Evolutionary conservation across 2,113 vertebrate genomes (phyloP).

Genomic region (Syngnathus floridae): DNA sequence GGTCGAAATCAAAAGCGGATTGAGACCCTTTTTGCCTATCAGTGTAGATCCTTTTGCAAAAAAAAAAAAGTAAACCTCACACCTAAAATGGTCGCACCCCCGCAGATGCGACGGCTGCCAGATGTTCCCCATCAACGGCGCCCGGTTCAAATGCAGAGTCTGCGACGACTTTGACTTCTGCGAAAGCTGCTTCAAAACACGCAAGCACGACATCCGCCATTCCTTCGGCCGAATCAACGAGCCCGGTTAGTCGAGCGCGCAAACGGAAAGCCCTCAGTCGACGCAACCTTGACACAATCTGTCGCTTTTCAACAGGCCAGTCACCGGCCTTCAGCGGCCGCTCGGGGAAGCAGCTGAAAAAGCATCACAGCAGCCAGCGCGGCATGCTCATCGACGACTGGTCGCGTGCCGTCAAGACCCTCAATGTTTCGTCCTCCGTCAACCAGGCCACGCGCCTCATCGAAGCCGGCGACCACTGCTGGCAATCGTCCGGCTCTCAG

Average conservation of each 20-base stretch:
- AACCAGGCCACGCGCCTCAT: constrained; percentile 91
- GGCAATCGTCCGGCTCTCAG: constrained; percentile 97
- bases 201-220: constrained; percentile 88
- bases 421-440: constrained; percentile 88
- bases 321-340: constrained; percentile 88
- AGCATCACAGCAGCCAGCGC: constrained; percentile 81
- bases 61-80: neutral
- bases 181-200: constrained; percentile 93
- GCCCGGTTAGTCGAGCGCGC: constrained; percentile 70
- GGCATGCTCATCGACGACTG: constrained; percentile 95
- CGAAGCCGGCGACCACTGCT: constrained; percentile 89
- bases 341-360: constrained; percentile 92
- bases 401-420: constrained; percentile 89
- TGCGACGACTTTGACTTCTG: constrained; percentile 98
- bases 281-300: no score
- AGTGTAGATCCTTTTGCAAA: neutral
- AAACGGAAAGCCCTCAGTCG: neutral
- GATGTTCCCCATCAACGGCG: constrained; percentile 96
- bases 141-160: constrained; percentile 93
- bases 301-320: constrained; percentile 55
- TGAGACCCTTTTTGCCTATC: neutral
- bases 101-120: constrained; percentile 95
- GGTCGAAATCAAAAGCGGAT: neutral
- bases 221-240: constrained; percentile 96
- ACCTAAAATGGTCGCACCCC: neutral